Conservation (phyloP, 2,113 vertebrate species). For the Oncorhynchus masou region DNA sequence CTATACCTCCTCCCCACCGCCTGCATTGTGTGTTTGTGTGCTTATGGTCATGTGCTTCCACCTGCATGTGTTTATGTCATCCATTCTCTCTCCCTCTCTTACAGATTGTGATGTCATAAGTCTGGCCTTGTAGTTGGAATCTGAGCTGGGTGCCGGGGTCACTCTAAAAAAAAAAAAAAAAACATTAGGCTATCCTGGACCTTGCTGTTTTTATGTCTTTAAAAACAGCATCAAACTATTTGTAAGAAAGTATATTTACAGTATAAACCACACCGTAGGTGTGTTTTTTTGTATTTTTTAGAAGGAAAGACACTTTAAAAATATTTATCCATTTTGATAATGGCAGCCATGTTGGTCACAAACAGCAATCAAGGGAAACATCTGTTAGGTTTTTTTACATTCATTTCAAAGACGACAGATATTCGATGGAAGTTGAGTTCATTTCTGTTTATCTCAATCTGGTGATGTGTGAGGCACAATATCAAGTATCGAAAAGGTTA, state of each 20-base stretch:
- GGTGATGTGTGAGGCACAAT: constrained; percentile 20
- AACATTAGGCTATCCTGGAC: constrained; percentile 61
- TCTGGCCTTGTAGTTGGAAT: constrained; percentile 55
- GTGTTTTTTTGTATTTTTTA: constrained; percentile 64
- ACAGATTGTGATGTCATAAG: constrained; percentile 93
- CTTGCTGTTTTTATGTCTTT: constrained; percentile 66
- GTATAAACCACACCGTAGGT: constrained; percentile 56
- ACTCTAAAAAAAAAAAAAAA: constrained; percentile 62
- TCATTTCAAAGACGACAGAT: constrained; percentile 21
- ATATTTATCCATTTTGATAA: constrained; percentile 51
- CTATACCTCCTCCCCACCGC: constrained; percentile 67
- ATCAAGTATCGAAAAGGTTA: constrained; percentile 17
- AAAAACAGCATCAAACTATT: constrained; percentile 70
- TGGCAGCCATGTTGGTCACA: constrained; percentile 74
- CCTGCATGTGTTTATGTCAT: constrained; percentile 67
- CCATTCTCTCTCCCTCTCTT: constrained; percentile 70
- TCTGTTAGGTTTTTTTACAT: constrained; percentile 51
- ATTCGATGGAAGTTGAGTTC: not conserved
- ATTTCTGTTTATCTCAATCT: constrained; percentile 48
- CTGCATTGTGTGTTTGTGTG: constrained; percentile 25
- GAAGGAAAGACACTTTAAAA: constrained; percentile 44
- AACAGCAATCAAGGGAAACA: constrained; percentile 53
- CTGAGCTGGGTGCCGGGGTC: constrained; percentile 84
- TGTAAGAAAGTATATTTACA: constrained; percentile 68
- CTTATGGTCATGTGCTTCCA: constrained; percentile 60